A percentile compares a stretch with the other conserved stretches of the same genome.
These are phyloP conservation scores for Adelosebastes latens DNA, from an alignment of 2,797 vertebrate genomes.

Conservation along the genomic window DNA sequence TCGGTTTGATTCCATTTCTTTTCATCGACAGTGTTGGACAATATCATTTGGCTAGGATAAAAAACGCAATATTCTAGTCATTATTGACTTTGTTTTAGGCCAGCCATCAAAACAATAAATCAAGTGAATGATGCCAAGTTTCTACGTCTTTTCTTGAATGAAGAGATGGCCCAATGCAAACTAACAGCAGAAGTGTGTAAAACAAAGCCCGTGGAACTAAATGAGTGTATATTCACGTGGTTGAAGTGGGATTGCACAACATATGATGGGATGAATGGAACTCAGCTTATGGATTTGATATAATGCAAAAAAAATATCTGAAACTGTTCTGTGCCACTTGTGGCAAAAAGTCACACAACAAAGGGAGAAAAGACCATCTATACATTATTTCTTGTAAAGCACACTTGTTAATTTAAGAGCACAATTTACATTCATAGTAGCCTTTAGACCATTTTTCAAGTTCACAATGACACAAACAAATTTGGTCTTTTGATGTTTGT, in stretches of 20 bases:
- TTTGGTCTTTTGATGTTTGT: conserved; percentile 38
- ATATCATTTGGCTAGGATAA: conserved; percentile 3
- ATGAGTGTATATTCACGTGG: conserved; percentile 11
- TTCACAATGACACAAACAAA: conserved; percentile 15
- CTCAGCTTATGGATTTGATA: conserved; percentile 37
- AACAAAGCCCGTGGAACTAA: not conserved
- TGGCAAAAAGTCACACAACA: conserved; percentile 13
- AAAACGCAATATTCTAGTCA: not conserved
- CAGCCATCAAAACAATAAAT: conserved; percentile 19
- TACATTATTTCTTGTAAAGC: conserved; percentile 43
- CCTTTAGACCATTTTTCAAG: conserved; percentile 29
- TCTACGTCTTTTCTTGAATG: not conserved
- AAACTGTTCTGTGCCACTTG: conserved; percentile 9
- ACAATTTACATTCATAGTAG: conserved; percentile 59
- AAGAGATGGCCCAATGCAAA: conserved; percentile 20
- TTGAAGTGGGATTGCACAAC: conserved; percentile 14
- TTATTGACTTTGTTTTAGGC: not conserved
- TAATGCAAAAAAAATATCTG: conserved; percentile 34
- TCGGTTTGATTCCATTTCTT: conserved; percentile 50
- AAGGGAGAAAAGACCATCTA: conserved; percentile 5
- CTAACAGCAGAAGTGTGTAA: conserved; percentile 7
- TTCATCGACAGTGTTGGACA: conserved; percentile 17
- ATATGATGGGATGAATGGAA: not conserved
- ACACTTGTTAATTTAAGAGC: conserved; percentile 35
- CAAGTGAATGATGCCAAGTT: conserved; percentile 4